Conservation (phyloP, 2,888 invertebrate genomes). For the Tribolium freemani region DNA sequence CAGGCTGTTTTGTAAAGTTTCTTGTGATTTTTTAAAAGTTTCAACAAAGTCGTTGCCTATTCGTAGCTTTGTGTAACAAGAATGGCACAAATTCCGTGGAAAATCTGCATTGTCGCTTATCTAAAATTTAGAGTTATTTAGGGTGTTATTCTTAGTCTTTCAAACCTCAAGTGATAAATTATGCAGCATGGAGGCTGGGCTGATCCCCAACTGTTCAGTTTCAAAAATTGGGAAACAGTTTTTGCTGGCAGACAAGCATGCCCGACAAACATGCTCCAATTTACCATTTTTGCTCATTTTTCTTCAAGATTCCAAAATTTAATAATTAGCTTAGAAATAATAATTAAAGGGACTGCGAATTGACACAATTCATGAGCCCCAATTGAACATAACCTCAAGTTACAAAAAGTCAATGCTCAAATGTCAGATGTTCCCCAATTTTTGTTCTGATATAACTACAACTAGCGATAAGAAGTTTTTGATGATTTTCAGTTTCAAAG, state of each 20-base stretch:
- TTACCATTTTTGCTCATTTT: not conserved
- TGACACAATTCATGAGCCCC: no score
- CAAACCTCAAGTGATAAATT: constrained; percentile 7
- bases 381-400: no score
- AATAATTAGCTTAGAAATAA: no score
- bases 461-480: no score
- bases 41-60: constrained; percentile 48
- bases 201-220: not conserved
- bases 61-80: constrained; percentile 46
- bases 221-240: not conserved
- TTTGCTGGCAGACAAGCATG: not conserved
- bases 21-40: constrained; percentile 46
- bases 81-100: constrained; percentile 43
- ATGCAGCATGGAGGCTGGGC: not conserved
- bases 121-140: not conserved
- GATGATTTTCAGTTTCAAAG: no score
- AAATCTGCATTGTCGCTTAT: constrained; percentile 26
- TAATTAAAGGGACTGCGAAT: no score
- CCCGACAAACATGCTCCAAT: not conserved
- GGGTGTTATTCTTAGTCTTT: not conserved
- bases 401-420: no score
- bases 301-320: not conserved
- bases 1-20: constrained; percentile 27
- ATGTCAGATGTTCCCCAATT: no score
- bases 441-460: no score